Evolutionary conservation across 2,888 invertebrate genomes (phyloP), one percentile per base, ranked within the genome.

Genomic region (Podotricha telesiphe): DNA sequence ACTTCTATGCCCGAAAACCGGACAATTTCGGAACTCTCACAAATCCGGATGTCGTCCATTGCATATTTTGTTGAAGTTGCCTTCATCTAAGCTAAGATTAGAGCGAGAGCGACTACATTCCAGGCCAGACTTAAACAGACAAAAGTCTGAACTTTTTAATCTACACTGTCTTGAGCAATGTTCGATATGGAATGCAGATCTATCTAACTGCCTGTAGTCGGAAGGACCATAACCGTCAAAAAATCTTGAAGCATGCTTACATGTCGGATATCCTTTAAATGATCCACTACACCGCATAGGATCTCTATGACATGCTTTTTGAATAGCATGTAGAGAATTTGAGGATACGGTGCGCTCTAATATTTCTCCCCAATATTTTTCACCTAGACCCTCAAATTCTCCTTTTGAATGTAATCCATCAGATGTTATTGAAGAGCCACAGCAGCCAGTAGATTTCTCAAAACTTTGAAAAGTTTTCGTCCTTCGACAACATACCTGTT

Each of bases 321-420:
- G 95, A 74, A 95, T 93, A 40, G 95, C 95, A 79, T 96, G 96
- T 55, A 96, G 91, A 61, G 96, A 96, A 68, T 94, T 95, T 0
- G 96, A 96, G 55, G 96, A 96, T 10, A 96, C 95, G 0, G 96
- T 96, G 8, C 96, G 93, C 83, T 96, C 96, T 75, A 96, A 88
- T 78, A 96, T 96, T 89, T 96, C 96, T 28, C 95, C 95, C 95
- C 95, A 95, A 80, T 95, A 95, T 82, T 95, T 95, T 84, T 95
- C 95, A 19, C 95, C 95, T 0, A 95, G 89, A 0, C 95, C 95
- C 79, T 95, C 95, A 74, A 95, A 94, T 79, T 95, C 95, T 63
- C 94, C 94, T 73, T 94, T 93, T 19, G 91, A 89, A 70, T 91
- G 89, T 28, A 93, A 80, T 1, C 91, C 90, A 72, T 93, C 93